Conservation (phyloP, 2,797 vertebrate species). For the Alectoris magna region DNA sequence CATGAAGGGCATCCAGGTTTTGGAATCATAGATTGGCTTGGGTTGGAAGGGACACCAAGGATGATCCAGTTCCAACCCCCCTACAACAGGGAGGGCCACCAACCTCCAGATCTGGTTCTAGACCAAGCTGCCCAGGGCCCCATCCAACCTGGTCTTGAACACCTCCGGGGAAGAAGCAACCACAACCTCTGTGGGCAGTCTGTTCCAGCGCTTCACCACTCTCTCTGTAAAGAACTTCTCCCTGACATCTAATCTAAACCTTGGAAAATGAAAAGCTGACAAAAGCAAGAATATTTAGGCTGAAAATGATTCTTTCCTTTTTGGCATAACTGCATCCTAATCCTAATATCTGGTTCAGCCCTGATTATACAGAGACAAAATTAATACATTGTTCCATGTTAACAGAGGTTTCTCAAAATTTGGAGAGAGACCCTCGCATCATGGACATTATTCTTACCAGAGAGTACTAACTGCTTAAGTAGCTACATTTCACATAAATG, state of each 20-base stretch:
- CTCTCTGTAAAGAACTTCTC: no score
- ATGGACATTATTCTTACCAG: accelerated
- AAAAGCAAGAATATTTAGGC: background rate
- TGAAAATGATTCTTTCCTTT: background rate
- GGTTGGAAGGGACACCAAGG: no score
- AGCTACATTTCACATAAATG: background rate
- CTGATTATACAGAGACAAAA: background rate
- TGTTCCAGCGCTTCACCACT: no score
- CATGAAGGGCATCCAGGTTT: background rate
- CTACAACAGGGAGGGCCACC: no score
- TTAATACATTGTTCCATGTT: accelerated
- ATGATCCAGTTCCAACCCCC: no score
- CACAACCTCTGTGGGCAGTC: no score
- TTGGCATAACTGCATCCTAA: background rate
- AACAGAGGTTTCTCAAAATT: background rate
- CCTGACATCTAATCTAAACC: no score
- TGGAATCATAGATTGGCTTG: background rate
- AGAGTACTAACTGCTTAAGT: background rate
- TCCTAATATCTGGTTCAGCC: background rate
- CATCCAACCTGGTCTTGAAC: no score
- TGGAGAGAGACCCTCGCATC: background rate
- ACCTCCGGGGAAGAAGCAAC: no score
- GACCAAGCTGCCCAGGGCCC: no score
- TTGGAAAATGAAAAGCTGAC: background rate
- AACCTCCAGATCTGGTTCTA: no score